Base-by-base conservation (phyloP, 2,888 invertebrate species). In the Malacosoma neustria region DNA sequence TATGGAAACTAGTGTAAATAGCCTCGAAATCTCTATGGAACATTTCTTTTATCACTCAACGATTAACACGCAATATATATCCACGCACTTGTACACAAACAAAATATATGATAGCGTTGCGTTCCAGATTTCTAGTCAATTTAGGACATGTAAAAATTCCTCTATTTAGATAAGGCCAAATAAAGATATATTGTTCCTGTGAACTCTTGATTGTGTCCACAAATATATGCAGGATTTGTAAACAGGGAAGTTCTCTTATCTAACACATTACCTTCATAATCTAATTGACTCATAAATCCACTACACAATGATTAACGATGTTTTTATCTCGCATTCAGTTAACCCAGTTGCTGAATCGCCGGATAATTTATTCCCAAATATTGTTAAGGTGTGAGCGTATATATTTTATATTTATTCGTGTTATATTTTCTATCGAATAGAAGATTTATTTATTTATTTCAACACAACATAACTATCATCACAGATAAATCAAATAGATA, bases 341-440 rank as follows among this genome's bases (percentile, higher is more conserved):
- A 73, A 70, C 66, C 70, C 61, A 66, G 57, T 72, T 64, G 57
- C 61, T 41, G 51, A 49, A 56, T 51, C 51, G 45, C 43, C 39
- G 49, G 51, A 66, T 72, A 63, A 67, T 69, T 67, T 61, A 57
- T 54, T 51, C 49, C 51, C 34, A 42, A 38, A 45, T 41, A 50
- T 43, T 38, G 37, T 46, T 40, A 43, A 33, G 50, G 29, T 22
- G 40, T 13, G 22, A 22, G 9, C 22, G 5, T 22, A 22, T 22
- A 22, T 9, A 9, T 22, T 22, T 22, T 22, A 22, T n/a, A n/a
- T n/a, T n/a, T n/a, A n/a, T n/a, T n/a, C n/a, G n/a, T n/a, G n/a
- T n/a, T n/a, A n/a, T n/a, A n/a, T n/a, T n/a, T n/a, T n/a, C n/a
- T n/a, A n/a, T n/a, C n/a, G n/a, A n/a, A n/a, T n/a, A n/a, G n/a